Conservation (phyloP, 2,797 vertebrate species). For the Epinephelus awoara region DNA sequence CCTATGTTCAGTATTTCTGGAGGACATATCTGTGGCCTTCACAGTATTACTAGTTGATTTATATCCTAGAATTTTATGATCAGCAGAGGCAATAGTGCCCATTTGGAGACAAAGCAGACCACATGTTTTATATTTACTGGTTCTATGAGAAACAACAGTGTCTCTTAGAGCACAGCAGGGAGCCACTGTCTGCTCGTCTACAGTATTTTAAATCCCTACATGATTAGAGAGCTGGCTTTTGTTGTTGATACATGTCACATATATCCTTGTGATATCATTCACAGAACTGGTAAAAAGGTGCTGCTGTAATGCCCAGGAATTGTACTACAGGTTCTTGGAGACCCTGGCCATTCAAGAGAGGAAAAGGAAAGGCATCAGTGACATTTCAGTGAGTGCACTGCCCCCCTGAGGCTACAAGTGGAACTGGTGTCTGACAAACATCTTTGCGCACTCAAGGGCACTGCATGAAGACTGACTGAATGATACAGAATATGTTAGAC, state of each 20-base stretch:
- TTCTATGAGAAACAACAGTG: neutral
- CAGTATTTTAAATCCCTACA: too few relatives aligned
- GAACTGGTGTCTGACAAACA: slow-evolving; percentile 11
- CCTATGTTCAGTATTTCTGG: neutral
- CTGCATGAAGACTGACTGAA: too few relatives aligned
- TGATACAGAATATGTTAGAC: neutral
- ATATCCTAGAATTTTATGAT: neutral
- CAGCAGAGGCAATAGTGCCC: too few relatives aligned
- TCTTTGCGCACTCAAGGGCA: neutral
- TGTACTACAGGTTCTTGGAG: slow-evolving; percentile 92
- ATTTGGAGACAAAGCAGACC: too few relatives aligned
- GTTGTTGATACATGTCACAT: slow-evolving; percentile 10
- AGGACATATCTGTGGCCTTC: neutral
- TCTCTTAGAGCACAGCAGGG: neutral
- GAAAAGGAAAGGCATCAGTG: slow-evolving; percentile 82
- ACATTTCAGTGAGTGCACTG: slow-evolving; percentile 88
- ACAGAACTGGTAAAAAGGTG: slow-evolving; percentile 88
- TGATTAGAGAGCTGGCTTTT: too few relatives aligned
- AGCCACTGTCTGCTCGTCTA: neutral
- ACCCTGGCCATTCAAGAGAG: slow-evolving; percentile 86
- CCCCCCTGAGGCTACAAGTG: slow-evolving; percentile 55
- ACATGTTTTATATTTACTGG: neutral
- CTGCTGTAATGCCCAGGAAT: slow-evolving; percentile 84
- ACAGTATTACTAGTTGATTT: neutral
- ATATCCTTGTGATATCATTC: slow-evolving; percentile 28